These are phyloP conservation scores for Vanessa tameamea DNA, from an alignment of 1,140 invertebrate genomes.

Conservation along the genomic window DNA sequence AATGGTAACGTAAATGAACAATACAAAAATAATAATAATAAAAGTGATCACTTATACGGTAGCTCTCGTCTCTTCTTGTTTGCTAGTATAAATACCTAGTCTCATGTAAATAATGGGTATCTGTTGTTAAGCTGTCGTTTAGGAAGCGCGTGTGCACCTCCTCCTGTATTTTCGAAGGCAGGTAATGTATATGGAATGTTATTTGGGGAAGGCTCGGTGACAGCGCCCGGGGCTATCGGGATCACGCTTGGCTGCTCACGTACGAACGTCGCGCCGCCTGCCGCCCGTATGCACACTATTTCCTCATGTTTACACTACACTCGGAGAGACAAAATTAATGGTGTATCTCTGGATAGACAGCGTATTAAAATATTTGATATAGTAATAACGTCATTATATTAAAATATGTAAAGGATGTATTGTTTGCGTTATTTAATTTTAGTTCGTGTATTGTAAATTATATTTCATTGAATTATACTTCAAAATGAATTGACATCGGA, in stretches of 20 bases:
- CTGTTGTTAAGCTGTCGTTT: slow-evolving; percentile 7
- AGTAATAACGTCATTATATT: background rate
- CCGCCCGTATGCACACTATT: slow-evolving; percentile 41
- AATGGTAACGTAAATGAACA: no score
- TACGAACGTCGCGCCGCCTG: slow-evolving; percentile 23
- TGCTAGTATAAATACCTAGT: background rate
- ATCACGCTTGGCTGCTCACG: slow-evolving; percentile 53
- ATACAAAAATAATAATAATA: no score
- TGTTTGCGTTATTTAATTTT: background rate
- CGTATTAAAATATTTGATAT: background rate
- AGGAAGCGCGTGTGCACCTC: slow-evolving; percentile 1
- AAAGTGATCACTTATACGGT: no score
- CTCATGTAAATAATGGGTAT: background rate
- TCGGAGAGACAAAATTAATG: slow-evolving; percentile 15
- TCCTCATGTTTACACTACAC: slow-evolving; percentile 32
- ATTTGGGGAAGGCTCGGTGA: slow-evolving; percentile 42
- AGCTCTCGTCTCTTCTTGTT: no score
- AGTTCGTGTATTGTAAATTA: background rate
- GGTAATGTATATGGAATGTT: slow-evolving; percentile 30
- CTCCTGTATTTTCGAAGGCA: slow-evolving; percentile 23
- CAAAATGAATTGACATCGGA: no score
- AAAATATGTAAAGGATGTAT: background rate
- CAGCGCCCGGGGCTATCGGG: slow-evolving; percentile 54
- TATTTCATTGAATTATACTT: no score
- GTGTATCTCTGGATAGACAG: slow-evolving; percentile 3